Evolutionary conservation across 2,113 vertebrate genomes (phyloP).

Genomic region (Zootoca vivipara): DNA sequence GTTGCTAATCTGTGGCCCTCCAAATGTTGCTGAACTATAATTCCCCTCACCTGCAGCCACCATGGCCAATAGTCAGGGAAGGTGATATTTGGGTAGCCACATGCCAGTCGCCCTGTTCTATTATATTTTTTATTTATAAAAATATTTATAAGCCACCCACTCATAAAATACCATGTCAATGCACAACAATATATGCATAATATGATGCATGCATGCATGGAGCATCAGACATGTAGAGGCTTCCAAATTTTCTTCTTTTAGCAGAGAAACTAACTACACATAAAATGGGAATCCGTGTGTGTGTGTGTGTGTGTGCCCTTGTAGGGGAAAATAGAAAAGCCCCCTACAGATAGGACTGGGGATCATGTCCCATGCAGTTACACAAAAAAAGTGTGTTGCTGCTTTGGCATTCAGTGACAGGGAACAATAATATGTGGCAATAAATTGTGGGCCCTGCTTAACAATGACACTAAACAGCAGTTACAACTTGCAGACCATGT

Average conservation of each 20-base stretch:
- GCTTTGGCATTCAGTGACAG: accelerated
- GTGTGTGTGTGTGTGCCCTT: not conserved
- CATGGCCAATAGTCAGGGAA: too few relatives aligned
- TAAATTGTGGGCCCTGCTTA: not conserved
- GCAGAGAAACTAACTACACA: not conserved
- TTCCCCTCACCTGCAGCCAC: too few relatives aligned
- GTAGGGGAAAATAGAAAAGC: not conserved
- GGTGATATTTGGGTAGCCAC: too few relatives aligned
- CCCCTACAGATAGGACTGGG: not conserved
- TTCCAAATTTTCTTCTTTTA: not conserved
- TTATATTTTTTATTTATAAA: not conserved
- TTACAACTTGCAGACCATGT: not conserved
- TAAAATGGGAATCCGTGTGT: not conserved
- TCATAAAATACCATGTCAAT: too few relatives aligned
- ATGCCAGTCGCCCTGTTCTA: not conserved
- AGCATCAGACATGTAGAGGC: not conserved
- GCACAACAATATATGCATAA: too few relatives aligned
- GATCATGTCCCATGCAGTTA: not conserved
- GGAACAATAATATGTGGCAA: not conserved
- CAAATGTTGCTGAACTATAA: too few relatives aligned
- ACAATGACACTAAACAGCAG: not conserved
- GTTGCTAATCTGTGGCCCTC: too few relatives aligned
- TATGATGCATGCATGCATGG: not conserved
- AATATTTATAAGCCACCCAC: not conserved
- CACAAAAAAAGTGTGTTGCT: accelerated